Conservation (phyloP, 2,113 vertebrate genomes). For the Cynocephalus volans region DNA sequence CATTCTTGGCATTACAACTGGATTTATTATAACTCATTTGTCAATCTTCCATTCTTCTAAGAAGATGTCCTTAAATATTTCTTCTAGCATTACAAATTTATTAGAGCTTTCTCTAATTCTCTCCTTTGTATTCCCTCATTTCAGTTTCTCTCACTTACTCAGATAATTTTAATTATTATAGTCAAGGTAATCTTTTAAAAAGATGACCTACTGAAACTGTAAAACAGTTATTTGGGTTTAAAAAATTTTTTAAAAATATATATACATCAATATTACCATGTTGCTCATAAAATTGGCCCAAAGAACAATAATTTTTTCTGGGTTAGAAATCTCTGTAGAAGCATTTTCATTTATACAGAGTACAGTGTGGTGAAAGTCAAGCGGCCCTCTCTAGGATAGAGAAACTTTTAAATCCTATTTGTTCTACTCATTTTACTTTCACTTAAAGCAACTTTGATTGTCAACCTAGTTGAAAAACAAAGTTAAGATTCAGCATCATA, state of each 20-base stretch:
- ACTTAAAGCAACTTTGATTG: background rate
- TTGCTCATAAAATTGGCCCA: background rate
- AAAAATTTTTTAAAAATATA: background rate
- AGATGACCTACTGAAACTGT: background rate
- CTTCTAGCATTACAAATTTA: background rate
- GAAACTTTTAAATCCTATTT: background rate
- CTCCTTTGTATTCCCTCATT: background rate
- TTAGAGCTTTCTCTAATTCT: background rate
- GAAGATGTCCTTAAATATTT: background rate
- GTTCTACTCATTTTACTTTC: conserved; percentile 22
- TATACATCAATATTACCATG: background rate
- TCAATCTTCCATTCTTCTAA: background rate
- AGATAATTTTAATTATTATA: background rate
- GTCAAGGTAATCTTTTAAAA: background rate
- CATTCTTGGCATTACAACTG: background rate
- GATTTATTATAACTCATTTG: background rate
- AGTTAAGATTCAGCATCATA: background rate
- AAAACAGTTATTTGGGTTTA: background rate
- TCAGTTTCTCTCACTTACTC: background rate
- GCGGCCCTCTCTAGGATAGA: background rate
- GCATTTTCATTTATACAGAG: background rate
- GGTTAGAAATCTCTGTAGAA: conserved; percentile 3
- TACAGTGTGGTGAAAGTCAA: background rate
- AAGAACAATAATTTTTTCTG: background rate
- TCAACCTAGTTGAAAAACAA: conserved; percentile 8